Evolutionary conservation across 1,140 invertebrate species (phyloP).

Genomic region (Drosophila takahashii): DNA sequence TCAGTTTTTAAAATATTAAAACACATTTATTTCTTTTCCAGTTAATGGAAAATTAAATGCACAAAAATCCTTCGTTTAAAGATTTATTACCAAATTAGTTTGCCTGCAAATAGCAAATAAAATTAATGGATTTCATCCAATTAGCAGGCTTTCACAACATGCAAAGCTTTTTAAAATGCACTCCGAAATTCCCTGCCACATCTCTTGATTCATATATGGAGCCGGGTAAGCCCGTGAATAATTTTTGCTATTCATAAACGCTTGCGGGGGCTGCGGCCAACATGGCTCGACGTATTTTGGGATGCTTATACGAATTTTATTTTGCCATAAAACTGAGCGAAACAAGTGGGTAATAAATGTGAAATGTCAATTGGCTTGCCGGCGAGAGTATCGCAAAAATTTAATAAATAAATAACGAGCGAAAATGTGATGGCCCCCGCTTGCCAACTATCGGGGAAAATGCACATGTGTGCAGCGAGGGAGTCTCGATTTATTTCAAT

Average conservation of each 20-base stretch:
- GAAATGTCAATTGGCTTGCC: slow-evolving; percentile 63
- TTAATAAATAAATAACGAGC: slow-evolving; percentile 67
- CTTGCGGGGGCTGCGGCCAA: slow-evolving; percentile 18
- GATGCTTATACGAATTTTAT: slow-evolving; percentile 27
- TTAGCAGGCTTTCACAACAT: slow-evolving; percentile 7
- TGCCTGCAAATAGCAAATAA: background rate
- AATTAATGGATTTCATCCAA: slow-evolving; percentile 18
- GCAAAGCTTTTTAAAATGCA: slow-evolving; percentile 9
- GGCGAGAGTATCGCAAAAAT: slow-evolving; percentile 45
- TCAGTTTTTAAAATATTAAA: too few species aligned
- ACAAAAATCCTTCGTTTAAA: background rate
- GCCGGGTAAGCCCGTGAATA: slow-evolving; percentile 11
- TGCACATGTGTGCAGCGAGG: slow-evolving; percentile 24
- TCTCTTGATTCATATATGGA: slow-evolving; percentile 9
- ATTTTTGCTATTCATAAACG: slow-evolving; percentile 48
- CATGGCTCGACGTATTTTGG: slow-evolving; percentile 1
- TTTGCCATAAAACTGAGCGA: slow-evolving; percentile 27
- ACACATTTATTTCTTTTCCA: too few species aligned
- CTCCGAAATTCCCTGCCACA: slow-evolving; percentile 8
- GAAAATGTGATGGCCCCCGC: slow-evolving; percentile 38
- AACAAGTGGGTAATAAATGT: slow-evolving; percentile 52
- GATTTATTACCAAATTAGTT: background rate
- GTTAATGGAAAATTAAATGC: too few species aligned
- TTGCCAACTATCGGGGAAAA: background rate
- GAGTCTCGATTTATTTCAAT: slow-evolving; percentile 65